Conservation (phyloP, 1,140 invertebrate species). For the Carposina sasakii region DNA sequence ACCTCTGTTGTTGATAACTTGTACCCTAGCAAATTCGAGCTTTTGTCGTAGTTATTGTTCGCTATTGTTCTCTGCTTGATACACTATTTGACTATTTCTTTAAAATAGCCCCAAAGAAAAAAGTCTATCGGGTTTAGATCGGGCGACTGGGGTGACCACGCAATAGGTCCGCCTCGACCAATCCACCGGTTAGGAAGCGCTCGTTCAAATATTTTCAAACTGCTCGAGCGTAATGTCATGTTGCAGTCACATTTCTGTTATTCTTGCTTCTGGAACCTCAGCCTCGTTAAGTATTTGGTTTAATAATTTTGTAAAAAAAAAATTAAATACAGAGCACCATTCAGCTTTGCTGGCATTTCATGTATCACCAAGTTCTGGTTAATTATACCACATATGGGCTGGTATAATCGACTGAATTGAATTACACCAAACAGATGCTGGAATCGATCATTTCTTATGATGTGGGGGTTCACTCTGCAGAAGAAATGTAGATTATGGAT, state of each 20-base stretch:
- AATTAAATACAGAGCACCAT: constrained; percentile 27
- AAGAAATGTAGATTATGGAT: constrained; percentile 54
- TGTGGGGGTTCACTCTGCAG: constrained; percentile 49
- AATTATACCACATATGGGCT: constrained; percentile 47
- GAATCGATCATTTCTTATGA: constrained; percentile 30
- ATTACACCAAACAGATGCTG: constrained; percentile 51
- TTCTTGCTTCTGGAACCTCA: constrained; percentile 20
- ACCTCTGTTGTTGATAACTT: neutral
- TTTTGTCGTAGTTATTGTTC: neutral
- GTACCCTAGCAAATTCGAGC: neutral
- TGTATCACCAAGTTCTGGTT: constrained; percentile 33
- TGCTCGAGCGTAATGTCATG: constrained; percentile 20
- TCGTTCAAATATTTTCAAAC: constrained; percentile 28
- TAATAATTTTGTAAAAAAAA: constrained; percentile 37
- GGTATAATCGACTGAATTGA: too few species aligned
- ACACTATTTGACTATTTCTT: constrained; percentile 32
- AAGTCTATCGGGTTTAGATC: constrained; percentile 52
- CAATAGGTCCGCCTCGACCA: constrained; percentile 36
- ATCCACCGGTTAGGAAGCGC: constrained; percentile 40
- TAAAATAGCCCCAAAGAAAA: constrained; percentile 43
- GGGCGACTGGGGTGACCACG: constrained; percentile 45
- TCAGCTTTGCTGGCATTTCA: constrained; percentile 31
- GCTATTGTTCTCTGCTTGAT: constrained; percentile 2
- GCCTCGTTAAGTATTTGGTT: constrained; percentile 27
- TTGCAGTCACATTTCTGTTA: constrained; percentile 34